Evolutionary conservation across 2,797 vertebrate genomes (phyloP).

Genomic region (Clarias laeviceps): DNA sequence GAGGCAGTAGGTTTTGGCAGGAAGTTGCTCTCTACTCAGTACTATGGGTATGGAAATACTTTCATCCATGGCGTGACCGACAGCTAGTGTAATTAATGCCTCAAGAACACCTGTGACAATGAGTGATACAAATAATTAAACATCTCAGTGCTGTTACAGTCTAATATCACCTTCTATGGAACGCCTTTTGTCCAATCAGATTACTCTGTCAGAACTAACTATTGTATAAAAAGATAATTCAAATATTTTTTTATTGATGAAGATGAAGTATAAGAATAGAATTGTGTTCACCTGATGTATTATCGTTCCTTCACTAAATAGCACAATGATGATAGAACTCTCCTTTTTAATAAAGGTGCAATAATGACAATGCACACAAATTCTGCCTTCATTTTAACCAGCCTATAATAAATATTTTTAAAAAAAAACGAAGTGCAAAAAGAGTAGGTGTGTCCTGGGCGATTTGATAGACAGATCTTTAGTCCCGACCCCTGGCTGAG

Average conservation of each 20-base stretch:
- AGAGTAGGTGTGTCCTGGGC: background rate
- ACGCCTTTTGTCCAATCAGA: too few relatives aligned
- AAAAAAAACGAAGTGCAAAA: background rate
- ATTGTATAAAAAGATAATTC: too few relatives aligned
- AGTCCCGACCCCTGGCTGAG: slow-evolving; percentile 87
- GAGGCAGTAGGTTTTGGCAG: too few relatives aligned
- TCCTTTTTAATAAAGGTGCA: background rate
- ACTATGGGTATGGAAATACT: too few relatives aligned
- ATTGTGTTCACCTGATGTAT: background rate
- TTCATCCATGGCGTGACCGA: too few relatives aligned
- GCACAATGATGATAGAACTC: background rate
- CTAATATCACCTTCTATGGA: too few relatives aligned
- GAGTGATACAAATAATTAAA: too few relatives aligned
- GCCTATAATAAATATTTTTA: background rate
- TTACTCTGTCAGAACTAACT: too few relatives aligned
- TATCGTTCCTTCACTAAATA: background rate
- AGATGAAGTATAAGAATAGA: background rate
- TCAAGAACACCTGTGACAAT: too few relatives aligned
- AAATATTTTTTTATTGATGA: background rate
- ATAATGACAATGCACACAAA: background rate
- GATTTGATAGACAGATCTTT: slow-evolving; percentile 55
- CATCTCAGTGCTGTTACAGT: too few relatives aligned
- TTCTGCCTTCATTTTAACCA: background rate
- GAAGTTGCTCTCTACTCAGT: too few relatives aligned
- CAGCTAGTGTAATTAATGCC: too few relatives aligned